Base-by-base conservation (phyloP, 2,113 vertebrate genomes). In the Grallaria varia region DNA sequence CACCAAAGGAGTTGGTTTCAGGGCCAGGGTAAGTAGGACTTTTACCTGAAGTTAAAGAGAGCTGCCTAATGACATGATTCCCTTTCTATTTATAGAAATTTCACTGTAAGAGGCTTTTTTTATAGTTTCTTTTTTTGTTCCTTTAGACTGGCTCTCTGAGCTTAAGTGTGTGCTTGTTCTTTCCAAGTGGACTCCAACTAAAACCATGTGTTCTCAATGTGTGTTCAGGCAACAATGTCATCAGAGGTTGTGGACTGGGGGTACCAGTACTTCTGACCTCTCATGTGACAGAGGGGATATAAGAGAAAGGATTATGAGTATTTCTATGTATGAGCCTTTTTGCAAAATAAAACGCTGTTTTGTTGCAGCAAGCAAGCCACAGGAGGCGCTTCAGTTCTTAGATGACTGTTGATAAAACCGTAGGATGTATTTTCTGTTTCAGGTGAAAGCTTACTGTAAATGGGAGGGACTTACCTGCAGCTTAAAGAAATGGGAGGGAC, bases 341-440 rank as follows among this genome's bases (percentile, higher is more conserved):
- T 47, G 56, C 66, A 55, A 93, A 89, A 71, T 35, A 30, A 45
- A 89, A 78, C 3, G 1, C 55, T 73, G 68, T 1, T 59, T 69
- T 84, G 20, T 81, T 91, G 18, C 47, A 60, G 69, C 40, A 81
- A 4, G 21, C 0, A 81, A 84, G 49, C 33, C 81, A n/a, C 15
- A 1, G 71, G 74, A 82, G 44, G 37, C 89, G 74, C 35, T 27
- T 91, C 18, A 0, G n/a, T 10, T 90, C 35, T 78, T 82, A 63
- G 58, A 45, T 59, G 76, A 33, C 39, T 42, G 37, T 3, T 72
- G 44, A 75, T 67, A 64, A 82, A 96, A n/a, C 23, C 0, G 0
- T 33, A 68, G 74, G 66, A 64, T 93, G 62, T 62, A 13, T 83
- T 90, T 91, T 93, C 64, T 89, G 23, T 78, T 89, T 83, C 87